Base-by-base conservation (phyloP, 2,888 invertebrate species). In the Nebria brevicollis region DNA sequence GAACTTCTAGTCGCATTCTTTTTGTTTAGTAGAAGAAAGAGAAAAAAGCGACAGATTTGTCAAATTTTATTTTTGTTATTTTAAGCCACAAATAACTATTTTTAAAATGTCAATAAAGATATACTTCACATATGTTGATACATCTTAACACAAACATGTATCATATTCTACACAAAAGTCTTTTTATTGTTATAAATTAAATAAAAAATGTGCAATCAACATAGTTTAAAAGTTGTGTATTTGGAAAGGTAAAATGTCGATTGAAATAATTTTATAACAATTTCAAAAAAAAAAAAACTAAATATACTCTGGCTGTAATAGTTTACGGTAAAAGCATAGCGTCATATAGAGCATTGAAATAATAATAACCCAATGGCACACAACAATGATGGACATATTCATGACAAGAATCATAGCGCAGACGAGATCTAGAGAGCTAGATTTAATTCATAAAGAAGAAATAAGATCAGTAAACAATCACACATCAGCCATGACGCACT, bases 401-500 rank as follows among this genome's bases (percentile, higher is more conserved):
- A 75, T 80, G 75, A 80, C 74, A 79, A 79, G 72, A 79, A 70
- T 70, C 73, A 79, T 66, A 68, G 73, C 72, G 20, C n/a, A 75
- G 25, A 75, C 68, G 72, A 77, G 80, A 80, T 80, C 66, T 75
- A 41, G 70, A 41, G 70, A 75, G 72, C n/a, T n/a, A 75, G 80
- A 80, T 80, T 80, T 80, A 74, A 75, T 80, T 80, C 80, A 79
- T 74, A 75, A 68, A 54, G 78, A 79, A 73, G 70, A 70, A 79
- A 79, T 75, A 79, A 79, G 79, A 79, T 79, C 79, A 79, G 79
- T 74, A 75, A 79, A 79, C 75, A 79, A 79, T 79, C 79, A 79
- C 41, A 54, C 75, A 34, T 34, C 34, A 77, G 79, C 73, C 79
- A 72, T 80, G 80, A 80, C 80, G 80, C 75, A 80, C 26, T 41